Conservation (phyloP, 1,140 invertebrate species). For the Heliconius himera region DNA sequence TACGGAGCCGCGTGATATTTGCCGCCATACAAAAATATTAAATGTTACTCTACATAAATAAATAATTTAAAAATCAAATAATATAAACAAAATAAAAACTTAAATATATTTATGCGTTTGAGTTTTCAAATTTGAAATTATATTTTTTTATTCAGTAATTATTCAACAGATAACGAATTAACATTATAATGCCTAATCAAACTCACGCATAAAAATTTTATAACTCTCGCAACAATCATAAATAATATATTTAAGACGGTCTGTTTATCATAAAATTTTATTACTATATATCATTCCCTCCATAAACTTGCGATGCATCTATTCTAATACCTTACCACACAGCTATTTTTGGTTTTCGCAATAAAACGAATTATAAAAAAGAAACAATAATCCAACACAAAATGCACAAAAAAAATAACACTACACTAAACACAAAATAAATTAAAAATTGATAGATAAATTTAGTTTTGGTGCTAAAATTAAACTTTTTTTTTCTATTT, state of each 20-base stretch:
- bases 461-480: background rate
- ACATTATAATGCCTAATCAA: constrained; percentile 3
- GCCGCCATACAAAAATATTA: background rate
- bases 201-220: constrained; percentile 5
- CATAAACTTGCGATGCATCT: constrained; percentile 50
- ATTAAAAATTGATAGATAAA: constrained; percentile 27
- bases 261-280: constrained; percentile 26
- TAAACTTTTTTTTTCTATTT: background rate
- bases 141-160: background rate
- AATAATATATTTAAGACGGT: constrained; percentile 17
- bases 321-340: constrained; percentile 71
- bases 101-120: background rate
- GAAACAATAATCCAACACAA: constrained; percentile 49
- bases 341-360: constrained; percentile 68
- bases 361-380: constrained; percentile 57
- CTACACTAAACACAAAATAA: constrained; percentile 44
- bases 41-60: background rate
- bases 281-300: constrained; percentile 32
- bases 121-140: background rate
- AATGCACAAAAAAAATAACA: constrained; percentile 58
- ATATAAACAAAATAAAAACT: background rate
- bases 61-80: background rate
- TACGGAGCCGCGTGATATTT: background rate
- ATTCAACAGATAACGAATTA: background rate
- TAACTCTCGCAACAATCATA: constrained; percentile 16